Percentiles rank a stretch among this genome's conserved stretches.
These are phyloP conservation scores for Diarsia brunnea DNA, from an alignment of 2,888 invertebrate species.

Conservation along the genomic window DNA sequence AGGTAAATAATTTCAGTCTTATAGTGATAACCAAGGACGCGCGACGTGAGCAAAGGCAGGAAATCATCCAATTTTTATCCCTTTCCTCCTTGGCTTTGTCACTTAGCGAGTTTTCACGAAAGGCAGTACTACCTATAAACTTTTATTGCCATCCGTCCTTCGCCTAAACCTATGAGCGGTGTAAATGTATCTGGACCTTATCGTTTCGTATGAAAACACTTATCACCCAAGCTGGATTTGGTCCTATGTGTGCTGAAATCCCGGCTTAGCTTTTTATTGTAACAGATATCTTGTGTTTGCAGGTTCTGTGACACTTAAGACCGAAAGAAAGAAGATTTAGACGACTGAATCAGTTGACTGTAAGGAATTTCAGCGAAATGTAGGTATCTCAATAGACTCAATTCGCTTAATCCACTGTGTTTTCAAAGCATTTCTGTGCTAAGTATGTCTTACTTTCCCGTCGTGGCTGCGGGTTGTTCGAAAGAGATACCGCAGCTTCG, in stretches of 20 bases:
- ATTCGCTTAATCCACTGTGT: neutral
- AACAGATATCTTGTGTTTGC: conserved; percentile 13
- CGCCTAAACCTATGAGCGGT: neutral
- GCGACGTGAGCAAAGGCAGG: neutral
- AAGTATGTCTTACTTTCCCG: too few relatives aligned
- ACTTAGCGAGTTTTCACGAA: neutral
- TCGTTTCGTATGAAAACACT: conserved; percentile 10
- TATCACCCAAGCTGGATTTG: neutral
- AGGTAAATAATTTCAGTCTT: too few relatives aligned
- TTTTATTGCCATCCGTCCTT: conserved; percentile 9
- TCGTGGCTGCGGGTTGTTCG: too few relatives aligned
- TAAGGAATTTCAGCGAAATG: neutral
- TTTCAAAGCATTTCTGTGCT: neutral
- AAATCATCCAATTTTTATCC: neutral
- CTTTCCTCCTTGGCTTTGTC: neutral
- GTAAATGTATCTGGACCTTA: conserved; percentile 21
- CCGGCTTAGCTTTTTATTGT: conserved; percentile 17
- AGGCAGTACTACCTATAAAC: neutral
- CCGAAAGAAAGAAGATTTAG: neutral
- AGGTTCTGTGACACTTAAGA: neutral
- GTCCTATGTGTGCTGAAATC: conserved; percentile 9
- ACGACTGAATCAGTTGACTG: neutral
- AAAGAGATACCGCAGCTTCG: too few relatives aligned
- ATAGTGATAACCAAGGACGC: too few relatives aligned
- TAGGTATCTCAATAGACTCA: neutral